Evolutionary conservation across 2,888 invertebrate genomes (phyloP).

Genomic region (Buathra laborator): DNA sequence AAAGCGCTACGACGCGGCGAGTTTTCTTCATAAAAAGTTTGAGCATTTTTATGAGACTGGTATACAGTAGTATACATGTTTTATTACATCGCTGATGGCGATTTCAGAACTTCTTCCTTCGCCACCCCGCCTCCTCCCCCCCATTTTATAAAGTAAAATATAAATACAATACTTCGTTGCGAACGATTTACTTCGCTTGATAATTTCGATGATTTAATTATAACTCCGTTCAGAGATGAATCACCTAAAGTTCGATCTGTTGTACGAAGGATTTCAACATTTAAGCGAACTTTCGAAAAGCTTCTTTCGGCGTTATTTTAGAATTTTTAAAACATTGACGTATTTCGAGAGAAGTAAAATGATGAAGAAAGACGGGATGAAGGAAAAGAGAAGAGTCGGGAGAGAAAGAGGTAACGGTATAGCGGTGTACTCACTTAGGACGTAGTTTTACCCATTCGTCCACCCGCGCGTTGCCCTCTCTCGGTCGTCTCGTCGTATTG

Average conservation of each 20-base stretch:
- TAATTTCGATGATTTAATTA: neutral
- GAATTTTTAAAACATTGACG: neutral
- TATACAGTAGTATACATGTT: conserved; percentile 52
- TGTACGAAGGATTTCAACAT: no score
- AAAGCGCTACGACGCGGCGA: conserved; percentile 36
- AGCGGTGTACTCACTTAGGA: conserved; percentile 41
- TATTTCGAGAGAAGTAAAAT: neutral
- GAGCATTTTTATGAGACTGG: conserved; percentile 58
- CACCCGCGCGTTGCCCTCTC: conserved; percentile 5
- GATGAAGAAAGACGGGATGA: neutral
- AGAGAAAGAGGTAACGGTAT: neutral
- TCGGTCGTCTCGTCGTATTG: conserved; percentile 63
- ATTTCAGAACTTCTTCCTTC: conserved; percentile 39
- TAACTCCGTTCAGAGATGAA: conserved; percentile 6
- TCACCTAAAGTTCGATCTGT: neutral
- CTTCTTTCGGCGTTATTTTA: neutral
- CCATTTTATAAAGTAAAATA: neutral
- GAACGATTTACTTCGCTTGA: neutral
- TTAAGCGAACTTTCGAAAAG: neutral
- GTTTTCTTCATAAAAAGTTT: conserved; percentile 57
- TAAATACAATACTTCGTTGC: neutral
- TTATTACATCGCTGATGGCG: conserved; percentile 37
- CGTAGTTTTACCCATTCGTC: conserved; percentile 28
- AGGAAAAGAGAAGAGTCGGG: neutral
- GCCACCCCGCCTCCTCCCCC: no score